Base-by-base conservation (phyloP, 35 echinoderm and acorn worm genomes). In the Patiria miniata region DNA sequence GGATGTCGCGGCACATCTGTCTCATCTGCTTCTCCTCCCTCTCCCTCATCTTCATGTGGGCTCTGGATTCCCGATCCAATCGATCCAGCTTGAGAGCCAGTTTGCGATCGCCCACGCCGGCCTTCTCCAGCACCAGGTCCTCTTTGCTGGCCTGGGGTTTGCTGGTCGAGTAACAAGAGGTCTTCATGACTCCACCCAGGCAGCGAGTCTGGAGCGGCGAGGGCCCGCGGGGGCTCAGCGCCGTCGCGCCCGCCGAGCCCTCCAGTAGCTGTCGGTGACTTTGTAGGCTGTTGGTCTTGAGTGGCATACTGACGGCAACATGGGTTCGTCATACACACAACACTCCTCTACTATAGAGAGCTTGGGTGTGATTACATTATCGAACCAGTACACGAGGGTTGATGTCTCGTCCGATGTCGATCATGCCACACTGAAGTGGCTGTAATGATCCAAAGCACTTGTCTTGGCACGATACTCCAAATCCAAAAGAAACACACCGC, bases 51-150 rank as follows among this genome's bases (percentile, higher is more conserved):
- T 87, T 87, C 76, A 87, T 69, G 21, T 78, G 85, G 52, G 68
- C 50, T 39, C 78, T 69, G 8, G 85, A 87, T 40, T 87, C 85
- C 23, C 85, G 76, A 54, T 87, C 85, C 30, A 87, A 53, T 14
- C 77, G 68, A 21, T 60, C 85, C 40, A 87, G 68, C 28, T 59
- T 78, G n/a, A 87, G n/a, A 18, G 85, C 76, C 39, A 87, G 85
- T 40, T 87, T 69, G 12, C 85, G 68, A 52, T 87, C 77, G 19
- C 77, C 39, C 68, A 87, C 85, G 44, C 36, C 69, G n/a, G 85
- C 76, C 17, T 50, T 77, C 8, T 79, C 85, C 0, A 87, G 85
- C 4, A 87, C 85, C 37, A 77, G 52, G 39, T 87, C 76, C 53
- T 87, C 85, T 14, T 77, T 26, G 37, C 68, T 87, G 37, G 28